These are phyloP conservation scores for Haliaeetus leucogaster DNA, from an alignment of 2,113 vertebrate genomes.

Conservation along the genomic window DNA sequence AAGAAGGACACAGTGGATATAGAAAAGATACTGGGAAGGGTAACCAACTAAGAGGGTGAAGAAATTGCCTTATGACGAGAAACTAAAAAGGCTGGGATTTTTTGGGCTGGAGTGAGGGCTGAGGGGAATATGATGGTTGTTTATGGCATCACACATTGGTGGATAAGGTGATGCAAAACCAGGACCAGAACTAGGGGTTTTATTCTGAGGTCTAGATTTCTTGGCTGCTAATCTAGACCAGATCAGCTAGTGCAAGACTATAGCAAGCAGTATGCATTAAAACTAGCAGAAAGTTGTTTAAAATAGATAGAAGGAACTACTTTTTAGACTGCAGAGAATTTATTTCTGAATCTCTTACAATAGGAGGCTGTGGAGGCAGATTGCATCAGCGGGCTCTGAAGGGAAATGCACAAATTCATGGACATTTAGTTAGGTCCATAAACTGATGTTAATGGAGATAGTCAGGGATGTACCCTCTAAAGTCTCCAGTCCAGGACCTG, in stretches of 20 bases:
- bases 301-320: neutral
- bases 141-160: fast-evolving
- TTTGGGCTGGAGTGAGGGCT: neutral
- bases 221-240: neutral
- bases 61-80: neutral
- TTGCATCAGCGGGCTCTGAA: neutral
- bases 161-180: neutral
- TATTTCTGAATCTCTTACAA: neutral
- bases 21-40: neutral
- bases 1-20: neutral
- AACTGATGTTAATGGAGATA: neutral
- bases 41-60: neutral
- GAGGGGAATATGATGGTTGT: too few relatives aligned
- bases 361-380: neutral
- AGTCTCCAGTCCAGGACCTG: neutral
- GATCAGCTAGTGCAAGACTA: neutral
- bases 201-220: neutral
- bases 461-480: neutral
- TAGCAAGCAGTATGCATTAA: neutral
- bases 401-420: neutral
- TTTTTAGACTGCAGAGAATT: neutral
- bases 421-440: neutral
- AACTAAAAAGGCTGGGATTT: neutral
- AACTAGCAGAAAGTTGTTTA: neutral
- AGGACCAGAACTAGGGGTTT: neutral